Evolutionary conservation across 1,140 invertebrate genomes (phyloP), one percentile per base, ranked within the genome.

Genomic region (Conus betulinus): DNA sequence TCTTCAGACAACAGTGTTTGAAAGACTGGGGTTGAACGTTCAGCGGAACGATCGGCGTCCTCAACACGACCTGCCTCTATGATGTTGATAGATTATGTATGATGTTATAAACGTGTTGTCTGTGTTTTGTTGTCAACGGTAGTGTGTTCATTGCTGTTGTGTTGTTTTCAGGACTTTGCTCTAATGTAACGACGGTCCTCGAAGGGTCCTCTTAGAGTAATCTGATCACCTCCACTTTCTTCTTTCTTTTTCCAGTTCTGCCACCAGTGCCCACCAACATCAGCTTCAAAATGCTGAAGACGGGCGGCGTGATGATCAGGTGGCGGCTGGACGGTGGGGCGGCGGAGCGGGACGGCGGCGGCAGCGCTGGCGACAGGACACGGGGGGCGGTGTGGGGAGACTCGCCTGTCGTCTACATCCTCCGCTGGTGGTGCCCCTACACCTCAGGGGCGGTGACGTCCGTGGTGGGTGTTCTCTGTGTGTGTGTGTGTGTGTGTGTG

Each of bases 391-490:
- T 0, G 76, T 53, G 79, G 79, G 51, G 51, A 4, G 39, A 53
- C 10, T 27, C 27, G 13, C 88, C 88, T 17, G 90, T 89, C 0
- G n/a, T 90, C 52, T 90, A 87, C 85, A 78, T 90, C 57, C 67
- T 89, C 8, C 83, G 88, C 17, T 90, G 88, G 87, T 90, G 90
- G 88, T 88, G 71, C 84, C 89, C 57, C 39, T 87, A 87, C 71
- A 84, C 78, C 8, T 78, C 67, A 0, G 88, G 84, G 13, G 88
- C 60, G 11, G 23, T 85, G 3, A 78, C 81, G 13, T 27, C 83
- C 39, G 51, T 89, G 51, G 88, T 89, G 55, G 13, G 25, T 10
- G n/a, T 25, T 20, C 57, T 67, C 57, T 27, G 55, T 5, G 83
- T 74, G 67, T 74, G 67, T 74, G 67, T 74, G 39, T 39, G 39